phyloP scores from a whole-genome alignment of 2,797 vertebrate species.

The Diplodus sargus region DNA sequence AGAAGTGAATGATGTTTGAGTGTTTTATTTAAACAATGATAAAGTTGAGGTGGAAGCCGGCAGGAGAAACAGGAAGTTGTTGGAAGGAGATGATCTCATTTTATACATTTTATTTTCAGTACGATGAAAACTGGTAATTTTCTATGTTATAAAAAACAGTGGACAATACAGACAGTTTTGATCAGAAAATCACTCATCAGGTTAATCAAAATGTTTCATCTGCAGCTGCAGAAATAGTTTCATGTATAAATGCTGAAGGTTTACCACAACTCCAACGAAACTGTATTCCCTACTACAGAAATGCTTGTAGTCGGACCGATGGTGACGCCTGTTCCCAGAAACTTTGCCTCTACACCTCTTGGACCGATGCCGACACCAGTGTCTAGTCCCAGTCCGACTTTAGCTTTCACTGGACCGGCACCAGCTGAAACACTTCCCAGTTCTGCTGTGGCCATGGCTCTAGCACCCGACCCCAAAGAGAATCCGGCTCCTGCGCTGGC shows the following conservation, averaged over 20 bases:
- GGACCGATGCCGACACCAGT: neutral
- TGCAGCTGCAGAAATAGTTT: too few relatives aligned
- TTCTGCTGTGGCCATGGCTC: constrained; percentile 38
- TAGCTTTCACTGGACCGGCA: constrained; percentile 16
- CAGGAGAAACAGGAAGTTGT: too few relatives aligned
- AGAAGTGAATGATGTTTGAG: too few relatives aligned
- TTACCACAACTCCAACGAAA: neutral
- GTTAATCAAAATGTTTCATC: too few relatives aligned
- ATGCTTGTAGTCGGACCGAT: rapidly evolving
- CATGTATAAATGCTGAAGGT: neutral
- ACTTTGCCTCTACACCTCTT: neutral
- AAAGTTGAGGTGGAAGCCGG: neutral
- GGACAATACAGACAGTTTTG: too few relatives aligned
- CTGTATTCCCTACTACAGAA: neutral
- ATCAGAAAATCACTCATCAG: neutral
- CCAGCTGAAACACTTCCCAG: neutral
- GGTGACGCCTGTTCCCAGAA: constrained; percentile 35
- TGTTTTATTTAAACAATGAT: neutral
- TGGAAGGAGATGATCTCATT: neutral
- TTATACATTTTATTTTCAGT: neutral
- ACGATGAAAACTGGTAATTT: neutral
- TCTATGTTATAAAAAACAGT: neutral
- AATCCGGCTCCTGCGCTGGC: rapidly evolving
- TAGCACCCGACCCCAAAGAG: rapidly evolving
- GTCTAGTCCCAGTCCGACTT: constrained; percentile 10